Conservation (phyloP, 1,140 invertebrate species). For the Chelonus insularis region DNA sequence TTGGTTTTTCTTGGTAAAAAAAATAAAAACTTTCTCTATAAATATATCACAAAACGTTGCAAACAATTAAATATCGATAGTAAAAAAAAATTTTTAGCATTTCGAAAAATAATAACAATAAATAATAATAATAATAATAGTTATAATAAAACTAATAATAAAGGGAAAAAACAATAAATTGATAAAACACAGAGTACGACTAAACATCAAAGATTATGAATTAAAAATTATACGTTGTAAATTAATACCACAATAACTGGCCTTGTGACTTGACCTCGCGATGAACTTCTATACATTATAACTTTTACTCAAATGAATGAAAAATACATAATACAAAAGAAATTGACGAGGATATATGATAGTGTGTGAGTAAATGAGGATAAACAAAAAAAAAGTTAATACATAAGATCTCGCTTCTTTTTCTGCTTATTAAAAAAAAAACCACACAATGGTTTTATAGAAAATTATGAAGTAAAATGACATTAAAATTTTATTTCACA, state of each 20-base stretch:
- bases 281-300: background rate
- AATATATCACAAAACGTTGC: too few species aligned
- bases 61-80: too few species aligned
- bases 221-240: constrained; percentile 6
- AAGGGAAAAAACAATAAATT: background rate
- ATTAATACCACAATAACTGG: constrained; percentile 18
- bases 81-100: too few species aligned
- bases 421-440: constrained; percentile 2
- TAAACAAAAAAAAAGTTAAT: background rate
- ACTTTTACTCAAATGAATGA: background rate
- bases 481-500: too few species aligned
- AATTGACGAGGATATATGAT: too few species aligned
- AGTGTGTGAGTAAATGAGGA: background rate
- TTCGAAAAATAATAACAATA: background rate
- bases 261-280: constrained; percentile 1
- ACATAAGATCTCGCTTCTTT: too few species aligned
- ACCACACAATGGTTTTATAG: background rate
- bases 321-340: background rate
- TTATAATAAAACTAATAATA: background rate
- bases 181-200: background rate
- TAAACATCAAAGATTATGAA: constrained; percentile 18
- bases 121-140: background rate
- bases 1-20: background rate
- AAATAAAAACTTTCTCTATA: too few species aligned
- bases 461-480: too few species aligned